These are phyloP conservation scores for Sinocyclocheilus anshuiensis DNA, from an alignment of 2,113 vertebrate genomes.

Conservation along the genomic window DNA sequence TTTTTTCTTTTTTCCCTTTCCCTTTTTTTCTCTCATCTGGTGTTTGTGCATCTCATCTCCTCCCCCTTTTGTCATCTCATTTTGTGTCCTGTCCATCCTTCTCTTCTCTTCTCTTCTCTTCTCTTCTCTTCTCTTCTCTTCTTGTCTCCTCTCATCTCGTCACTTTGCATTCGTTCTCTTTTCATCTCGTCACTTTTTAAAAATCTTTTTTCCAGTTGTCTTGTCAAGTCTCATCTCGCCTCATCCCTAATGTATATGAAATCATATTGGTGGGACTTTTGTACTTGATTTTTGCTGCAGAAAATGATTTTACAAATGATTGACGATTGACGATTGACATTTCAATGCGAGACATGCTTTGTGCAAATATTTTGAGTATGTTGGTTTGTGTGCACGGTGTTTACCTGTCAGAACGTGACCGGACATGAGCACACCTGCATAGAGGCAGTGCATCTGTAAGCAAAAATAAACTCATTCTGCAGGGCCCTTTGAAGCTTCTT, in stretches of 20 bases:
- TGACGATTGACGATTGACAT: not conserved
- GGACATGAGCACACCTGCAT: conserved; percentile 51
- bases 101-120: too few species aligned
- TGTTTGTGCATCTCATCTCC: too few species aligned
- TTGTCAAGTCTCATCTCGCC: not conserved
- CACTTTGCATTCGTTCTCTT: not conserved
- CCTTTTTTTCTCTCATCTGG: too few species aligned
- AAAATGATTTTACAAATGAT: conserved; percentile 5
- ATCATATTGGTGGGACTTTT: not conserved
- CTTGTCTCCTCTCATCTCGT: too few species aligned
- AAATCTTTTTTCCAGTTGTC: not conserved
- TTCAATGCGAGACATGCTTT: not conserved
- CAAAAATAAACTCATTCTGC: conserved; percentile 5
- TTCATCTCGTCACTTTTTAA: not conserved
- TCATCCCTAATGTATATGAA: not conserved
- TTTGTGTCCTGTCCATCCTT: too few species aligned
- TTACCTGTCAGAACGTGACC: conserved; percentile 46
- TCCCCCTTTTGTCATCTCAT: too few species aligned
- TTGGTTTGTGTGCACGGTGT: conserved; percentile 21
- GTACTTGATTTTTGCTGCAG: not conserved
- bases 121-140: too few species aligned
- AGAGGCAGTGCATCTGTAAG: conserved; percentile 34
- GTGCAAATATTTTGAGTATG: conserved; percentile 17
- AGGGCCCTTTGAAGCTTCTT: conserved; percentile 26
- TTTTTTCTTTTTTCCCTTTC: too few species aligned